phyloP scores from a whole-genome alignment of 2,113 vertebrate species.

The Coturnix japonica region DNA sequence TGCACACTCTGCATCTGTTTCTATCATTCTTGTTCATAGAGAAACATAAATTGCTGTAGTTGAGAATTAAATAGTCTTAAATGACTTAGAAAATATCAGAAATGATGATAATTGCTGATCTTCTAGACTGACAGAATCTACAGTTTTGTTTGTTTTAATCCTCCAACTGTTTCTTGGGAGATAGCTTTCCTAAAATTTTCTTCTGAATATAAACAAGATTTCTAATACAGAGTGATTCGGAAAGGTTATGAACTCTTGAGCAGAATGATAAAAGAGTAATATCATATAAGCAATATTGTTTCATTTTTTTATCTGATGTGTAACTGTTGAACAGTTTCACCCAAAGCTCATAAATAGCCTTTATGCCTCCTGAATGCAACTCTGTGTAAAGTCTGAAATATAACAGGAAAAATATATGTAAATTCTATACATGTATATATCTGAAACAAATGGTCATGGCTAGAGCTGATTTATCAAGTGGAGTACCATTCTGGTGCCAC shows the following conservation, averaged over 20 bases:
- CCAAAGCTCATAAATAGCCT: neutral
- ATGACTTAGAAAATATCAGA: neutral
- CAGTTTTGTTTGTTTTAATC: neutral
- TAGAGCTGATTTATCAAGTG: slow-evolving; percentile 70
- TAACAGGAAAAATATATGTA: slow-evolving; percentile 20
- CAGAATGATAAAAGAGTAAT: neutral
- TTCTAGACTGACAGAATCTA: neutral
- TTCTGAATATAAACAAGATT: neutral
- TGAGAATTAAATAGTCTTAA: neutral
- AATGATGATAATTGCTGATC: neutral
- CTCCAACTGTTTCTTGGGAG: neutral
- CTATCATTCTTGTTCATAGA: neutral
- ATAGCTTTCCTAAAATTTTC: neutral
- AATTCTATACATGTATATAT: slow-evolving; percentile 22
- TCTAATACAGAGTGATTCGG: neutral
- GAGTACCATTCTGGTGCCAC: slow-evolving; percentile 47
- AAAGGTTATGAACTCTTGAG: neutral
- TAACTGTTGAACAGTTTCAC: neutral
- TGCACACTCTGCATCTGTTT: neutral
- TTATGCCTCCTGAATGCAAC: slow-evolving; percentile 25
- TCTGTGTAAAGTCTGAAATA: neutral
- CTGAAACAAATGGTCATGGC: slow-evolving; percentile 54
- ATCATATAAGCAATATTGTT: neutral
- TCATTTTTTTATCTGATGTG: neutral
- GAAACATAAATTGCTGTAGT: neutral